Evolutionary conservation across 2,888 invertebrate species (phyloP).

Genomic region (Raillietiella orientalis): DNA sequence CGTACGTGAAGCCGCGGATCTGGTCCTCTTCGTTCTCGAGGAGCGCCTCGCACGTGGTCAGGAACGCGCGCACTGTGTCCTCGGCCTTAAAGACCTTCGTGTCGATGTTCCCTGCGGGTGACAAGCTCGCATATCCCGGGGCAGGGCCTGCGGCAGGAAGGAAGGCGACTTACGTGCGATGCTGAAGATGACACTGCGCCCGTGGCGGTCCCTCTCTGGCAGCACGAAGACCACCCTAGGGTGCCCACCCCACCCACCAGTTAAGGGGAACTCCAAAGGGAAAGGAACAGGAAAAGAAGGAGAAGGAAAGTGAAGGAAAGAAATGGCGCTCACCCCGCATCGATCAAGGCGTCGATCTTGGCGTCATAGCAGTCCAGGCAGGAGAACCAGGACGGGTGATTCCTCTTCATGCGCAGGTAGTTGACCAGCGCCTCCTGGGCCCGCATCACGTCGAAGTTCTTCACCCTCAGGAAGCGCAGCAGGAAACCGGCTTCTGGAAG

Average conservation of each 20-base stretch:
- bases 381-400: slow-evolving; percentile 38
- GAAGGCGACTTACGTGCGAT: slow-evolving; percentile 26
- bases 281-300: slow-evolving; percentile 2
- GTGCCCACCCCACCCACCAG: too few relatives aligned
- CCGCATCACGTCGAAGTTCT: slow-evolving; percentile 40
- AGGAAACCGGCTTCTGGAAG: slow-evolving; percentile 29
- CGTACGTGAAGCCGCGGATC: slow-evolving; percentile 40
- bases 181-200: slow-evolving; percentile 37
- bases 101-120: slow-evolving; percentile 28
- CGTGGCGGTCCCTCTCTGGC: slow-evolving; percentile 34
- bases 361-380: slow-evolving; percentile 35
- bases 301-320: slow-evolving; percentile 5
- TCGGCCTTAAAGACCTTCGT: slow-evolving; percentile 37
- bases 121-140: not conserved
- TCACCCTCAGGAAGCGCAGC: slow-evolving; percentile 37
- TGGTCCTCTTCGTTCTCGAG: slow-evolving; percentile 52
- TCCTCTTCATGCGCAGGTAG: slow-evolving; percentile 37
- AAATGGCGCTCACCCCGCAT: slow-evolving; percentile 22
- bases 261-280: slow-evolving; percentile 9
- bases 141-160: slow-evolving; percentile 11
- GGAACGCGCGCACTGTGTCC: slow-evolving; percentile 42
- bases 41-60: slow-evolving; percentile 37
- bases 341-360: slow-evolving; percentile 30
- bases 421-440: slow-evolving; percentile 42
- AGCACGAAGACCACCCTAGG: slow-evolving; percentile 43